Evolutionary conservation across 2,888 invertebrate genomes (phyloP).

Genomic region (Iphiclides podalirius): DNA sequence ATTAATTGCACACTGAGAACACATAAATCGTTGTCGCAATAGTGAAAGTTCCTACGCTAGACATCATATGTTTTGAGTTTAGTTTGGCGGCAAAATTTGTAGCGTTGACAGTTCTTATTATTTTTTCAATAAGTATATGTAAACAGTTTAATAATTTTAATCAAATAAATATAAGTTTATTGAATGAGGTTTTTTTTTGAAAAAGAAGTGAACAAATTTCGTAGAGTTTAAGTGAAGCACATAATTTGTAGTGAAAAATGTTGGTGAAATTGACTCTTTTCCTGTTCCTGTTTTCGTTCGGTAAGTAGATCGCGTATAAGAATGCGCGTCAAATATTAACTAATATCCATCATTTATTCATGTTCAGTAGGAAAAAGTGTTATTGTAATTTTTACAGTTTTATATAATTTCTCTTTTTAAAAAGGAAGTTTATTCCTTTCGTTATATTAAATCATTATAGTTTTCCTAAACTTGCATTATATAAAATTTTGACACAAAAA

Average conservation of each 20-base stretch:
- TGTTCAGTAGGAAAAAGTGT: neutral
- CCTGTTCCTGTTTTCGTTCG: conserved; percentile 37
- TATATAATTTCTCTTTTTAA: too few species aligned
- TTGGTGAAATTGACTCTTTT: conserved; percentile 27
- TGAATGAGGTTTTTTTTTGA: conserved; percentile 3
- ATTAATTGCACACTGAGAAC: conserved; percentile 20
- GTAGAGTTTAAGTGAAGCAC: conserved; percentile 4
- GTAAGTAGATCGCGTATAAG: conserved; percentile 27
- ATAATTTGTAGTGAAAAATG: conserved; percentile 26
- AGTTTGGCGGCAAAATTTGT: conserved; percentile 67
- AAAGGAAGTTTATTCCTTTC: too few species aligned
- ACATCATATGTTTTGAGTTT: conserved; percentile 43
- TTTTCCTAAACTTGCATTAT: too few species aligned
- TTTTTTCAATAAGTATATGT: too few species aligned
- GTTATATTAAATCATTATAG: too few species aligned
- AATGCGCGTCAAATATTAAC: neutral
- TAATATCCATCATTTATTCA: neutral
- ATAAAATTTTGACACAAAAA: too few species aligned
- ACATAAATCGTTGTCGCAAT: conserved; percentile 43
- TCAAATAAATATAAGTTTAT: neutral
- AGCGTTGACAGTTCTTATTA: conserved; percentile 41
- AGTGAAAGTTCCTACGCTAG: conserved; percentile 44
- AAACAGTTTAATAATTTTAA: too few species aligned
- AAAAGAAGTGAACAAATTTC: conserved; percentile 12
- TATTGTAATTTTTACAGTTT: neutral